Evolutionary conservation across 2,113 vertebrate species (phyloP).

Genomic region (Ctenomys sociabilis): DNA sequence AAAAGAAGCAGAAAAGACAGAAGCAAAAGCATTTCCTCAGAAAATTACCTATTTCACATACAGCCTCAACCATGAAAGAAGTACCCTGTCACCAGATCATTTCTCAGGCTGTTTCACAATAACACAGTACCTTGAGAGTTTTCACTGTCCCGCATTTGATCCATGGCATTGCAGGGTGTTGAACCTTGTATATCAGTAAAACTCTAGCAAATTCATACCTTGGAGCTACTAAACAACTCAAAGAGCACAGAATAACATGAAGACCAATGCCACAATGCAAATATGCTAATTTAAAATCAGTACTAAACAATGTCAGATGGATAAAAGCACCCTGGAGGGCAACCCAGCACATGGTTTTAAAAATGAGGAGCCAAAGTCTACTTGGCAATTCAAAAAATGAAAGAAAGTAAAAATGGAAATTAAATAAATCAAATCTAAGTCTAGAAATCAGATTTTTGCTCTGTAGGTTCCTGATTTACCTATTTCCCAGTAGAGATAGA

Average conservation of each 20-base stretch:
- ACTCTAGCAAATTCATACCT: constrained; percentile 6
- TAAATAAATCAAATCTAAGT: background rate
- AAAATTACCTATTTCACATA: background rate
- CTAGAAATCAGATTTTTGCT: background rate
- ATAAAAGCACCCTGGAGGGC: background rate
- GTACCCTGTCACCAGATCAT: background rate
- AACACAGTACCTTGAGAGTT: background rate
- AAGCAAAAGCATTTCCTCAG: background rate
- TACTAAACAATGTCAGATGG: background rate
- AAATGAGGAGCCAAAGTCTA: background rate
- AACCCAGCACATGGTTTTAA: background rate
- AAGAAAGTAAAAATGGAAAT: background rate
- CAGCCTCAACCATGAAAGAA: background rate
- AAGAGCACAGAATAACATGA: background rate
- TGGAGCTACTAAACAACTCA: background rate
- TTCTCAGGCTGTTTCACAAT: background rate
- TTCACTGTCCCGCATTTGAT: background rate
- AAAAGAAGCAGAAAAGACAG: too few relatives aligned
- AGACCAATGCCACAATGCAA: background rate
- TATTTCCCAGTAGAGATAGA: background rate
- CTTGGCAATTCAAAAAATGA: background rate
- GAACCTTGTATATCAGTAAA: background rate
- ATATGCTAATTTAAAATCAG: background rate
- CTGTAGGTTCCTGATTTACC: background rate
- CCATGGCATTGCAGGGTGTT: background rate